These are phyloP conservation scores for Ranitomeya imitator DNA, from an alignment of 2,113 vertebrate genomes.

Conservation along the genomic window DNA sequence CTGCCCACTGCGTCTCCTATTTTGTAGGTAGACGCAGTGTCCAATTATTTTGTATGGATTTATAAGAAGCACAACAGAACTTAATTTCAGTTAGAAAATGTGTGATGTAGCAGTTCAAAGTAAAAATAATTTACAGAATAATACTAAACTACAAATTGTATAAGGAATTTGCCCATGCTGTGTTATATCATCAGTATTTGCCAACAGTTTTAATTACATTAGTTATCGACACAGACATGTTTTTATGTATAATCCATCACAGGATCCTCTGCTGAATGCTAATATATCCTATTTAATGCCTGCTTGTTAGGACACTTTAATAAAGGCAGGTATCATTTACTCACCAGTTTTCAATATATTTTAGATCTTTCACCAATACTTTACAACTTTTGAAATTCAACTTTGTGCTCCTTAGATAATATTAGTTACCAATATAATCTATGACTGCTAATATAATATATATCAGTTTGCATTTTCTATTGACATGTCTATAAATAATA, in stretches of 20 bases:
- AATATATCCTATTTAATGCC: neutral
- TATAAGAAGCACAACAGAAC: neutral
- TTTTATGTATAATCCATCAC: neutral
- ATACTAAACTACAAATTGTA: neutral
- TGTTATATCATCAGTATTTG: neutral
- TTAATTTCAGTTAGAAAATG: neutral
- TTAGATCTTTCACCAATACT: neutral
- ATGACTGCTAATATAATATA: too few species aligned
- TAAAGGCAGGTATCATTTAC: neutral
- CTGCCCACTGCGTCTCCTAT: neutral
- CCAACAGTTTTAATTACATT: constrained; percentile 3
- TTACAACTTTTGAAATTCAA: neutral
- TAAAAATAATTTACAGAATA: neutral
- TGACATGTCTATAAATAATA: too few species aligned
- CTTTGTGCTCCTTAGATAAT: neutral
- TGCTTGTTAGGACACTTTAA: neutral
- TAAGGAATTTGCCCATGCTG: neutral
- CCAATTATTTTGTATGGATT: neutral
- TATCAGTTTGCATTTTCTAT: too few species aligned
- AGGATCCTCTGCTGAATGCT: neutral
- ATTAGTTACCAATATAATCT: neutral
- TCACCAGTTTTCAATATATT: neutral
- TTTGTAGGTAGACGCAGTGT: neutral
- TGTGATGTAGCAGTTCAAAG: constrained; percentile 14
- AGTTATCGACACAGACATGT: constrained; percentile 2